Conservation (phyloP, 1,140 invertebrate genomes). For the Pteromalus puparum region DNA sequence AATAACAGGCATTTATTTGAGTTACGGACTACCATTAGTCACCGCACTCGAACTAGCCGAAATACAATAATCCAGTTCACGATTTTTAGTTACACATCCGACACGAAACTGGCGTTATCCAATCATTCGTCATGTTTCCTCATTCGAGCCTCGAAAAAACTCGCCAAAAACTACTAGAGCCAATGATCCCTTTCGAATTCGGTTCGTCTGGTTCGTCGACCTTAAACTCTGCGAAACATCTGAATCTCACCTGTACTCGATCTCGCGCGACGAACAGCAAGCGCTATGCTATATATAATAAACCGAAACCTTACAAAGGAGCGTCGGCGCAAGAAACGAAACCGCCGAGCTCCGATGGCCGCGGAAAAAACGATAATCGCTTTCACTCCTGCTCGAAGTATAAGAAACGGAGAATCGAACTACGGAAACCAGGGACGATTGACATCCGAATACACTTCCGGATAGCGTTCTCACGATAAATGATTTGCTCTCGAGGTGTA, state of each 20-base stretch:
- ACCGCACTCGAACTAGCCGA: not conserved
- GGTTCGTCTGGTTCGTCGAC: not conserved
- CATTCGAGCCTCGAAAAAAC: not conserved
- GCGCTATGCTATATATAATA: not conserved
- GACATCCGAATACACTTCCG: constrained; percentile 21
- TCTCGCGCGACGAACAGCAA: not conserved
- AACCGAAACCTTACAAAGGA: constrained; percentile 25
- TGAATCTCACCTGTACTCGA: not conserved
- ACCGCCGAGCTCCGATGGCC: constrained; percentile 1
- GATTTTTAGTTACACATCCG: not conserved
- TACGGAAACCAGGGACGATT: constrained; percentile 16
- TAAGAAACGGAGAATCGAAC: not conserved
- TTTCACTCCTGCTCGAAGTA: constrained; percentile 30
- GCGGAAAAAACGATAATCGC: constrained; percentile 27
- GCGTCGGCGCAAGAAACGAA: not conserved
- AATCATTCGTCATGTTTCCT: not conserved
- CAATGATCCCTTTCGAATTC: no score
- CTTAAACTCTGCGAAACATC: not conserved
- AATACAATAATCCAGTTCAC: not conserved
- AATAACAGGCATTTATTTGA: not conserved
- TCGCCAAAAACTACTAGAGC: no score
- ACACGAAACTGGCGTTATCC: not conserved
- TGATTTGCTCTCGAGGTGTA: not conserved
- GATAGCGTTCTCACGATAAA: constrained; percentile 28
- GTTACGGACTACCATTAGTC: not conserved